These are phyloP conservation scores for Corythornis leucogaster DNA, from an alignment of 2,797 vertebrate species.

Conservation along the genomic window DNA sequence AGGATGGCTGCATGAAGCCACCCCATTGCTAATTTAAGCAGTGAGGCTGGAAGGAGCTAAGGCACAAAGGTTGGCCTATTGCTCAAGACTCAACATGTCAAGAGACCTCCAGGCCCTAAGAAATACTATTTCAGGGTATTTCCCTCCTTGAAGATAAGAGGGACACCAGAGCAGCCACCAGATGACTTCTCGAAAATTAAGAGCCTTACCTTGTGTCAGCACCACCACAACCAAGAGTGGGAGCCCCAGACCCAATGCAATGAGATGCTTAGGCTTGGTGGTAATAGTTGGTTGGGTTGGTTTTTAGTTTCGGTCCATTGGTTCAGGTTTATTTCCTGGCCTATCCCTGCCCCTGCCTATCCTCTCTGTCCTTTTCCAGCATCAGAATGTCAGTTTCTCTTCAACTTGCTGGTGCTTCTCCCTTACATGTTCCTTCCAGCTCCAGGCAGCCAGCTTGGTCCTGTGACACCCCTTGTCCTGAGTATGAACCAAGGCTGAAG, in stretches of 20 bases:
- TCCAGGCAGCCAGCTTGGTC: neutral
- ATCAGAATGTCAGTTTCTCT: neutral
- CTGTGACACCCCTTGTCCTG: neutral
- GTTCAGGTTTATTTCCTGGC: neutral
- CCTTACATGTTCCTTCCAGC: neutral
- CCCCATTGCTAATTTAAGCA: neutral
- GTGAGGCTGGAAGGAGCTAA: neutral
- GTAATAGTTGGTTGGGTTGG: neutral
- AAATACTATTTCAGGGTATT: neutral
- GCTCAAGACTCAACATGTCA: neutral
- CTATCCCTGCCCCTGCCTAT: neutral
- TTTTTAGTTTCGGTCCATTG: neutral
- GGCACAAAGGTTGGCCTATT: neutral
- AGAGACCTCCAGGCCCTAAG: neutral
- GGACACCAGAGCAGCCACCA: neutral
- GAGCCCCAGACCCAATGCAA: neutral
- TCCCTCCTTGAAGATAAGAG: neutral
- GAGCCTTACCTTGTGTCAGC: neutral
- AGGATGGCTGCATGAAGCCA: neutral
- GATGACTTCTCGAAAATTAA: neutral
- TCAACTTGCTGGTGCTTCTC: neutral
- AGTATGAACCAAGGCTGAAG: neutral
- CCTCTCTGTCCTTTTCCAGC: neutral
- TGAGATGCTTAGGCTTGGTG: neutral
- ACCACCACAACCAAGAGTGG: neutral